These are phyloP conservation scores for Phoenoteleia sp. DNA, from an alignment of 2,888 invertebrate species.

Conservation along the genomic window DNA sequence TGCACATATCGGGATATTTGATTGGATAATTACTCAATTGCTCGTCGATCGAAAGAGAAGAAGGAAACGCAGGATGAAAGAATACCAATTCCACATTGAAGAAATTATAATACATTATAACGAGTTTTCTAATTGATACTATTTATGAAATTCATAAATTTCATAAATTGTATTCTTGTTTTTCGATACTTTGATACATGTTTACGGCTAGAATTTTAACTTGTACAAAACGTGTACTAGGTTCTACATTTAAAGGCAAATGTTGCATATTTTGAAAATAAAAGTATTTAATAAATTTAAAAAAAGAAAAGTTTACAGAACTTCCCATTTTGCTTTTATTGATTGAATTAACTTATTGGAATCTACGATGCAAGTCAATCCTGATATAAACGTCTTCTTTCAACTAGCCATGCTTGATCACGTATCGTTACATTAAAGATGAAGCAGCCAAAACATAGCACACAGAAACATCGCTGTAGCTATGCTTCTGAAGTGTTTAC, in stretches of 20 bases:
- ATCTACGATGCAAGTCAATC: neutral
- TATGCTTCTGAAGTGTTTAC: slow-evolving; percentile 11
- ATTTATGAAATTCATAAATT: too few relatives aligned
- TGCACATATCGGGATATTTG: slow-evolving; percentile 26
- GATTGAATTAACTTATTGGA: slow-evolving; percentile 10
- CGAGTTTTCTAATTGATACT: too few relatives aligned
- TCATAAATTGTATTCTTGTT: too few relatives aligned
- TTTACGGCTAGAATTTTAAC: too few relatives aligned
- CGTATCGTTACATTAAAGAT: slow-evolving; percentile 50
- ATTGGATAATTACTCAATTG: slow-evolving; percentile 41
- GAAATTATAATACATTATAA: too few relatives aligned
- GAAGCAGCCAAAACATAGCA: slow-evolving; percentile 29
- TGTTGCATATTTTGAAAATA: neutral
- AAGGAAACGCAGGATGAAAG: slow-evolving; percentile 28
- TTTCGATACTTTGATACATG: too few relatives aligned
- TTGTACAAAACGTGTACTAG: too few relatives aligned
- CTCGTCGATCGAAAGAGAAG: neutral
- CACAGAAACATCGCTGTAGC: neutral
- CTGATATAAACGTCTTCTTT: neutral
- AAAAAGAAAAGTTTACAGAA: neutral
- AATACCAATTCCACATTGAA: slow-evolving; percentile 22
- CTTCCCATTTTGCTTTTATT: neutral
- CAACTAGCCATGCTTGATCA: slow-evolving; percentile 18
- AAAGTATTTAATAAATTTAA: neutral
- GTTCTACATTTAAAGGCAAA: too few relatives aligned